Evolutionary conservation across 2,113 vertebrate genomes (phyloP), one percentile per base, ranked within the genome.

Genomic region (Typhlomys cinereus): DNA sequence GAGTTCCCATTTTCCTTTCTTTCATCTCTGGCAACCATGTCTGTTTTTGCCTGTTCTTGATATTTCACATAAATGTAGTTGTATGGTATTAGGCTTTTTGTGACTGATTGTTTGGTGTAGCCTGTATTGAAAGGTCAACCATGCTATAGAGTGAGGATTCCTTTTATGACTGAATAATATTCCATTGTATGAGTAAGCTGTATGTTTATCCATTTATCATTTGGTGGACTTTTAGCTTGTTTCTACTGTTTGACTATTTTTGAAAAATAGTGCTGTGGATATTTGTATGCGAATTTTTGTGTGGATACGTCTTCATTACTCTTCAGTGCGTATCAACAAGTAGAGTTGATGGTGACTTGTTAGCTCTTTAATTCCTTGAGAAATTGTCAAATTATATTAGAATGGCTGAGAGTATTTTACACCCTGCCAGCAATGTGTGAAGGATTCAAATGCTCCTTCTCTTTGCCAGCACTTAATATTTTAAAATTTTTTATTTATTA

Each of bases 251-350:
- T 64, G 50, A 27, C 89, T 91, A 5, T 84, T 86, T 52, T 87
- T 46, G 91, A 74, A 89, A 89, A 82, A 80, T 48, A 64, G 25
- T 93, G 34, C 89, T 87, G 5, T 93, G 81, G 92, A 92, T 27
- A 80, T 91, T 84, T 86, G 39, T 85, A 54, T 87, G 67, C 54
- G 91, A 57, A 64, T 82, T 91, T 96, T 79, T 84, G 34, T 91
- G 62, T 79, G 25, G 27, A 61, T 20, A 74, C 80, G 39, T 95
- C 93, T 94, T 94, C 87, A 74, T 85, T 91, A 88, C 48, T 92
- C 52, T 94, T 88, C 18, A 76, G 34, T 84, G 52, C 87, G 48
- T 71, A 62, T 25, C 11, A 67, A 67, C 31, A 70, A 41, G 62
- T 92, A 64, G 78, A 94, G 80, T 88, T 93, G 52, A 79, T 62